These are phyloP conservation scores for Parelbella ahira DNA, from an alignment of 2,888 invertebrate species.

Conservation along the genomic window DNA sequence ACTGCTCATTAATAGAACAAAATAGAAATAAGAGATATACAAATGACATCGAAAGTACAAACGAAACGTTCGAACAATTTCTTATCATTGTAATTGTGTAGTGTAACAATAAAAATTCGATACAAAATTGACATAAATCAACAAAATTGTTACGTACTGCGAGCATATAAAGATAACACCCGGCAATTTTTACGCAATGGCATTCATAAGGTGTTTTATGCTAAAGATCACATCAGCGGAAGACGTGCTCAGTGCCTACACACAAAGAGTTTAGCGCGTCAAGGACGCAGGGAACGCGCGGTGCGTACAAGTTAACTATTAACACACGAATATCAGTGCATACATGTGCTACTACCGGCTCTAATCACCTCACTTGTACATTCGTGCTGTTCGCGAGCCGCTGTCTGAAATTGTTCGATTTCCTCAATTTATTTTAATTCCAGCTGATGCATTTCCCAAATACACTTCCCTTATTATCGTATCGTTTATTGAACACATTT, in stretches of 20 bases:
- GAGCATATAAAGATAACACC: neutral
- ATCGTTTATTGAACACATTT: neutral
- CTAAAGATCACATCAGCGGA: conserved; percentile 44
- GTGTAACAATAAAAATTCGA: too few relatives aligned
- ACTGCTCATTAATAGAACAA: too few relatives aligned
- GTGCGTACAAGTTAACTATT: conserved; percentile 55
- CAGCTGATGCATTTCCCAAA: neutral
- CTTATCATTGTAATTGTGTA: too few relatives aligned
- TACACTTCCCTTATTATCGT: conserved; percentile 2
- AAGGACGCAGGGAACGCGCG: conserved; percentile 61
- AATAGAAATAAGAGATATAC: too few relatives aligned
- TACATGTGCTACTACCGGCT: neutral
- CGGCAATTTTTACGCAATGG: neutral
- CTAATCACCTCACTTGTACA: conserved; percentile 5
- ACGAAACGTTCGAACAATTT: too few relatives aligned
- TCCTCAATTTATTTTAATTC: conserved; percentile 15
- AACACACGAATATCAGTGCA: conserved; percentile 11
- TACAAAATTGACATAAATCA: too few relatives aligned
- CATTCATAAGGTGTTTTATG: conserved; percentile 15
- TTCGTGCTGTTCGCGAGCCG: too few relatives aligned
- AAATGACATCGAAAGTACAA: too few relatives aligned
- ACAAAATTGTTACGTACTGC: neutral
- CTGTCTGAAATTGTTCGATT: conserved; percentile 4
- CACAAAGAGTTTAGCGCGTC: conserved; percentile 48
- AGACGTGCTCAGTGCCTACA: conserved; percentile 52